Percentiles rank a stretch among this genome's conserved stretches.
phyloP scores from a whole-genome alignment of 2,797 vertebrate species.

The Poecilia gillii region DNA sequence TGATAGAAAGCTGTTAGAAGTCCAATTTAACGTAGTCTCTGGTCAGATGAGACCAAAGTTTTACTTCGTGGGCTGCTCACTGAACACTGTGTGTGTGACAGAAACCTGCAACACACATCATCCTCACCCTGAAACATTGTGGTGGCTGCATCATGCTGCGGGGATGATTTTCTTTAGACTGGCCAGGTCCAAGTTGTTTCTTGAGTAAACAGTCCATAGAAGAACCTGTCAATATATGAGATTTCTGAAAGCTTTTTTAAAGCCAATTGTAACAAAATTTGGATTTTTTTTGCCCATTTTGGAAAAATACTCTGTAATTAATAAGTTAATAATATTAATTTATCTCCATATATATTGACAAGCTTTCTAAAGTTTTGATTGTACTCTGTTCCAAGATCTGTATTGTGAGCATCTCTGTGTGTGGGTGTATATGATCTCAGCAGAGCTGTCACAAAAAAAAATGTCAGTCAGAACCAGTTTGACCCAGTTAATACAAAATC shows the following conservation, averaged over 20 bases:
- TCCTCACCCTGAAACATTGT: not conserved
- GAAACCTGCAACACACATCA: not conserved
- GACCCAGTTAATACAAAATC: slow-evolving; percentile 29
- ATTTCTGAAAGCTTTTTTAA: not conserved
- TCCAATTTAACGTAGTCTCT: not conserved
- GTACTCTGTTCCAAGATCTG: not conserved
- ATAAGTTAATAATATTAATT: not conserved
- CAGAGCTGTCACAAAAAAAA: not conserved
- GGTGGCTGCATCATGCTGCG: not conserved
- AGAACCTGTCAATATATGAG: not conserved
- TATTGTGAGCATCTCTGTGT: not conserved
- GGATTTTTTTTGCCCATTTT: not conserved
- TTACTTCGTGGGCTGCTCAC: not conserved
- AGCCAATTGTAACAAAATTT: not conserved
- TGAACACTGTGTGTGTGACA: not conserved
- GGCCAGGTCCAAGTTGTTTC: not conserved
- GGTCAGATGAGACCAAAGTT: not conserved
- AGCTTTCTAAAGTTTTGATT: not conserved
- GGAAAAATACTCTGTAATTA: not conserved
- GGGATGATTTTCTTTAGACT: not conserved
- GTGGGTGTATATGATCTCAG: not conserved
- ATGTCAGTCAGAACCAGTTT: slow-evolving; percentile 44
- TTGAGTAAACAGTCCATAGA: not conserved
- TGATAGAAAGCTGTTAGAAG: not conserved
- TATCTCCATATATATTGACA: not conserved